Evolutionary conservation across 2,113 vertebrate species (phyloP).

Genomic region (Crocuta crocuta): DNA sequence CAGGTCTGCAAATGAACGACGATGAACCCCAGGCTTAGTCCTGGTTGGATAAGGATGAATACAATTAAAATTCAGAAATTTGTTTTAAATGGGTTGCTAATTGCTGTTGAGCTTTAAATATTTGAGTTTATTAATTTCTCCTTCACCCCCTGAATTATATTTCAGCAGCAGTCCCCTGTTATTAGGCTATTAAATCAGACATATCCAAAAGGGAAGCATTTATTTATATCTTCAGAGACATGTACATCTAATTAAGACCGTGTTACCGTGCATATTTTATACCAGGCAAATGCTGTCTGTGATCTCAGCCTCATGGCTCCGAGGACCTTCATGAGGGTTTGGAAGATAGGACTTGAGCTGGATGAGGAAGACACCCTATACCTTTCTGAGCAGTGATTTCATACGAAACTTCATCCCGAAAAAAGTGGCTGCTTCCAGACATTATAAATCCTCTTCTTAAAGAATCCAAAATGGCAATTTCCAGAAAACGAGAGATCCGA

Average conservation of each 20-base stretch:
- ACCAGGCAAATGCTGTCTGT: constrained; percentile 74
- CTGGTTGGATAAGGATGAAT: constrained; percentile 71
- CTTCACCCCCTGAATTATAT: constrained; percentile 78
- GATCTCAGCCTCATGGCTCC: constrained; percentile 77
- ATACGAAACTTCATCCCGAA: background rate
- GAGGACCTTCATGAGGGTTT: constrained; percentile 71
- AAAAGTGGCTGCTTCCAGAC: background rate
- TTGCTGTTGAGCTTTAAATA: constrained; percentile 83
- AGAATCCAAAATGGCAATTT: background rate
- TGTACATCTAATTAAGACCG: constrained; percentile 83
- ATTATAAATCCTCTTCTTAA: background rate
- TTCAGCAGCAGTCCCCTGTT: constrained; percentile 78
- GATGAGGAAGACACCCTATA: background rate
- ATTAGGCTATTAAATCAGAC: constrained; percentile 85
- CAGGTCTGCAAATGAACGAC: constrained; percentile 45
- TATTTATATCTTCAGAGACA: constrained; percentile 86
- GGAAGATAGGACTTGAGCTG: constrained; percentile 1
- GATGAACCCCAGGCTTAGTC: constrained; percentile 53
- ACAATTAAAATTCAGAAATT: constrained; percentile 78
- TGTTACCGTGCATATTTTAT: constrained; percentile 80
- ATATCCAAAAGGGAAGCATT: constrained; percentile 85
- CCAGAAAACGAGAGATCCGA: background rate
- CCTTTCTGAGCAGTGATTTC: constrained; percentile 17
- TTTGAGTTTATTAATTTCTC: constrained; percentile 84
- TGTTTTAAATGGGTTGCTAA: constrained; percentile 80